Evolutionary conservation across 2,888 invertebrate species (phyloP).

Genomic region (Drosophila vallismaia): DNA sequence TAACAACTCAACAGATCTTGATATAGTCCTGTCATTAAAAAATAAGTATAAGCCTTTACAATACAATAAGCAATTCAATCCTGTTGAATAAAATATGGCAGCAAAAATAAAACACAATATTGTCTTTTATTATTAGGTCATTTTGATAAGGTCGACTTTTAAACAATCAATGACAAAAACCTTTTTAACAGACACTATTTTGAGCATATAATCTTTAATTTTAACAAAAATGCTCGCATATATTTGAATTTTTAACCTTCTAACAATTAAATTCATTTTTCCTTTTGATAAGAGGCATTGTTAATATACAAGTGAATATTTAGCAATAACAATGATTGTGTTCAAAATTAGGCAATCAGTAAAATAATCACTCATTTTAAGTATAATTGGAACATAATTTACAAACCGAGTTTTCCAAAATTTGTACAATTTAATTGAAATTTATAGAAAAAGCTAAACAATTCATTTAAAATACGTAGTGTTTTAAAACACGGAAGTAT

Average conservation of each 20-base stretch:
- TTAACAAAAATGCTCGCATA: no score
- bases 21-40: no score
- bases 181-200: no score
- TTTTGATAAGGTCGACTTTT: background rate
- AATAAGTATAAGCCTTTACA: constrained; percentile 9
- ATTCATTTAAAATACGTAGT: background rate
- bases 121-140: background rate
- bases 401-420: background rate
- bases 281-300: background rate
- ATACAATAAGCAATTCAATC: background rate
- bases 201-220: no score
- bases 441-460: background rate
- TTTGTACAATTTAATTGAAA: background rate
- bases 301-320: background rate
- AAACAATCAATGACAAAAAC: no score
- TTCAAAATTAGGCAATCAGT: background rate
- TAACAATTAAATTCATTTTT: background rate
- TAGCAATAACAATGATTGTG: background rate
- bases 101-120: background rate
- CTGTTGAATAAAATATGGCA: background rate
- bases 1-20: no score
- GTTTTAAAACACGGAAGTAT: background rate
- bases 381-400: background rate
- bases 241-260: no score
- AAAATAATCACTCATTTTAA: background rate